phyloP scores from a whole-genome alignment of 2,888 invertebrate species.

The Automeris io region DNA sequence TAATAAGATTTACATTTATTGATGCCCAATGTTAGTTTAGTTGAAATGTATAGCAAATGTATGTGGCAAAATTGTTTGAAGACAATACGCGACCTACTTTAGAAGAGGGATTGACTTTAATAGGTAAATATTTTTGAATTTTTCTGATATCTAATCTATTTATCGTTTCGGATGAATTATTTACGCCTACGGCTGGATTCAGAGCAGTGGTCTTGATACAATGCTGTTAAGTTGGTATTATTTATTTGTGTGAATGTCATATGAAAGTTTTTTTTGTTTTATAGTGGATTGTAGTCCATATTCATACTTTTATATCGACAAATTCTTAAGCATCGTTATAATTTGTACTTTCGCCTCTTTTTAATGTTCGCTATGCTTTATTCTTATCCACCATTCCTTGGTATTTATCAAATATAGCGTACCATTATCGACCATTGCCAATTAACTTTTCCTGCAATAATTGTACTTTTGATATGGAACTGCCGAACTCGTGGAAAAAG shows the following conservation, averaged over 20 bases:
- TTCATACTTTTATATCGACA: too few relatives aligned
- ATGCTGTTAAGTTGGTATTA: too few relatives aligned
- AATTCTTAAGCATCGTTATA: conserved; percentile 44
- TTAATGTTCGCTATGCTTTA: conserved; percentile 48
- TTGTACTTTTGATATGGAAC: conserved; percentile 56
- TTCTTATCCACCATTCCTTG: conserved; percentile 49
- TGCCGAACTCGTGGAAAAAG: conserved; percentile 40
- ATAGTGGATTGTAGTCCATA: too few relatives aligned
- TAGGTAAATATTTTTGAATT: conserved; percentile 28
- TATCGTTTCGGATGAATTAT: conserved; percentile 1
- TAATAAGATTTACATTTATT: too few relatives aligned
- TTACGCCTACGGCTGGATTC: background rate
- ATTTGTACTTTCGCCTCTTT: conserved; percentile 41
- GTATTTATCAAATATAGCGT: too few relatives aligned
- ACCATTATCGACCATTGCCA: conserved; percentile 55
- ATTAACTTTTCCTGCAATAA: conserved; percentile 56
- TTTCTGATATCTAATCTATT: conserved; percentile 31
- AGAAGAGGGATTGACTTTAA: conserved; percentile 29
- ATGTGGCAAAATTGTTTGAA: conserved; percentile 39
- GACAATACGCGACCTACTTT: conserved; percentile 27
- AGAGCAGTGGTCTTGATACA: conserved; percentile 22
- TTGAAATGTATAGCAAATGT: too few relatives aligned
- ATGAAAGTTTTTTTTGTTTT: too few relatives aligned
- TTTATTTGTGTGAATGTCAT: too few relatives aligned
- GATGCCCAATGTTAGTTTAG: too few relatives aligned